Evolutionary conservation across 1,140 invertebrate species (phyloP).

Genomic region (Ganaspis sp.): DNA sequence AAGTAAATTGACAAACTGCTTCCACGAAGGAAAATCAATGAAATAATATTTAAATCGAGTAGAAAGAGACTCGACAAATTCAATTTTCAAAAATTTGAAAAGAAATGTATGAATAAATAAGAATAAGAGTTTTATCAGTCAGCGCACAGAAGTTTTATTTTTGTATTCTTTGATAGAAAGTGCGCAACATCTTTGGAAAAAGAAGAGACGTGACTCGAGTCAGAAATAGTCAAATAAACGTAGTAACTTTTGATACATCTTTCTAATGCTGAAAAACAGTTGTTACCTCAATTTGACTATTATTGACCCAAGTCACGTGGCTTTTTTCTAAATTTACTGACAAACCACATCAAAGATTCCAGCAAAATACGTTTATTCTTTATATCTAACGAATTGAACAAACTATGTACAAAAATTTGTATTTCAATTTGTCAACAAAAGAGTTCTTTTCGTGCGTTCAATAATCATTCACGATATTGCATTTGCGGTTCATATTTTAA

Average conservation of each 20-base stretch:
- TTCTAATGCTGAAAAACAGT: conserved; percentile 1
- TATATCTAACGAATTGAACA: background rate
- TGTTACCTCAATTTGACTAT: conserved; percentile 6
- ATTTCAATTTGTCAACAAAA: no score
- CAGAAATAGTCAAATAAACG: background rate
- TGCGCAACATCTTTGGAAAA: conserved; percentile 2
- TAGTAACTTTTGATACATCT: conserved; percentile 6
- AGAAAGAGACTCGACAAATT: no score
- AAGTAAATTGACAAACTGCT: no score
- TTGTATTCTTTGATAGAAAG: background rate
- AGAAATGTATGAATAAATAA: background rate
- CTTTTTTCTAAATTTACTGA: background rate
- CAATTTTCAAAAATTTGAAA: background rate
- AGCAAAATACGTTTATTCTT: background rate
- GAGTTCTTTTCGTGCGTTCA: no score
- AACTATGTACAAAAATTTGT: no score
- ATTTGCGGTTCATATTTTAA: no score
- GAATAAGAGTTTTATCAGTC: background rate
- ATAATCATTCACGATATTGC: no score
- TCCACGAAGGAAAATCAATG: no score
- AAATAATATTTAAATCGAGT: no score
- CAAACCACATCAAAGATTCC: conserved; percentile 5
- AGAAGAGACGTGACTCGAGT: background rate
- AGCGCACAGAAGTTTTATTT: background rate
- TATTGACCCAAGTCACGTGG: background rate